Percentiles rank a stretch among this genome's conserved stretches.
phyloP scores from a whole-genome alignment of 2,888 invertebrate species.

The Campaea margaritaria region DNA sequence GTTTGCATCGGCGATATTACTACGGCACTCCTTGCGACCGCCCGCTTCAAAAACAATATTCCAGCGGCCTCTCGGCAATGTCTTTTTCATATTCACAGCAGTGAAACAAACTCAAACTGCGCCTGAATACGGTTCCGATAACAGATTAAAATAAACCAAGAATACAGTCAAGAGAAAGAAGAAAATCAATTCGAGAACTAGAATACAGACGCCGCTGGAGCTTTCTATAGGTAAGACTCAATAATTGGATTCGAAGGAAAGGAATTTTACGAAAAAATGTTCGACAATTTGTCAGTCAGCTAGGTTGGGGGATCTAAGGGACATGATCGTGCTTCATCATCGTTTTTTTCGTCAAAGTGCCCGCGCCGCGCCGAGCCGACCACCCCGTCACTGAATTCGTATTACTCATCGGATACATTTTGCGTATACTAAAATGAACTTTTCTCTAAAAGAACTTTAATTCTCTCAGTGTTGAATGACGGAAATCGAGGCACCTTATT shows the following conservation, averaged over 20 bases:
- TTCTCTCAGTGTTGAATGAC: slow-evolving; percentile 72
- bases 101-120: slow-evolving; percentile 52
- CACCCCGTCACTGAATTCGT: slow-evolving; percentile 69
- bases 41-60: slow-evolving; percentile 53
- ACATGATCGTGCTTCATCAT: slow-evolving; percentile 80
- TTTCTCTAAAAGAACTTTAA: slow-evolving; percentile 75
- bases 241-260: slow-evolving; percentile 76
- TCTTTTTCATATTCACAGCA: slow-evolving; percentile 59
- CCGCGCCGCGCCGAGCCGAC: slow-evolving; percentile 50
- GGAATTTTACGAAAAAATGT: slow-evolving; percentile 77
- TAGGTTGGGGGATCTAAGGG: slow-evolving; percentile 62
- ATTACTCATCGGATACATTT: slow-evolving; percentile 73
- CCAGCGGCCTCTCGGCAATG: slow-evolving; percentile 46
- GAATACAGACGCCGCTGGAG: slow-evolving; percentile 56
- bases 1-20: slow-evolving; percentile 68
- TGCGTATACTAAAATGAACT: slow-evolving; percentile 69
- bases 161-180: slow-evolving; percentile 53
- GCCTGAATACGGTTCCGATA: slow-evolving; percentile 37
- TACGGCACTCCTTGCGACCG: slow-evolving; percentile 52
- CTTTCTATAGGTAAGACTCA: slow-evolving; percentile 66
- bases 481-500: slow-evolving; percentile 76
- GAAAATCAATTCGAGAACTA: slow-evolving; percentile 54
- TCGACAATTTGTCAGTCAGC: slow-evolving; percentile 78
- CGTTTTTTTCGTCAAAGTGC: slow-evolving; percentile 75
- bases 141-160: slow-evolving; percentile 53